phyloP scores from a whole-genome alignment of 2,113 vertebrate genomes.

The Coregonus clupeaformis region DNA sequence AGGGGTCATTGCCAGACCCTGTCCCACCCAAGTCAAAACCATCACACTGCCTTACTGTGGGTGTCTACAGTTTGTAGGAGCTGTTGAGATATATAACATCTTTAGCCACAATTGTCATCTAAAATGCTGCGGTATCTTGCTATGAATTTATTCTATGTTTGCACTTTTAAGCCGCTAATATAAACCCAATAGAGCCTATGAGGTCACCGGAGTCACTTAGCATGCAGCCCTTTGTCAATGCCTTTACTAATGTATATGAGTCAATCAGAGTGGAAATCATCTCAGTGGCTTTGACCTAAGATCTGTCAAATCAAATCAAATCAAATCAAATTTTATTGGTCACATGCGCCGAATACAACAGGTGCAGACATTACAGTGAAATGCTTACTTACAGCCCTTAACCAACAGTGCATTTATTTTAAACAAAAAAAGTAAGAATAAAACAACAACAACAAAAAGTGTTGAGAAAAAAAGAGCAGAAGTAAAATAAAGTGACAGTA shows the following conservation, averaged over 20 bases:
- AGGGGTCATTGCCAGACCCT: not conserved
- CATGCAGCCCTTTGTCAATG: not conserved
- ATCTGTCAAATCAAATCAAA: too few relatives aligned
- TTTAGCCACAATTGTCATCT: not conserved
- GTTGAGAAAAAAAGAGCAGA: too few relatives aligned
- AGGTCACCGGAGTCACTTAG: constrained; percentile 18
- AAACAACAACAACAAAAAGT: too few relatives aligned
- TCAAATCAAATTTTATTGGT: too few relatives aligned
- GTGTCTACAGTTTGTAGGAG: not conserved
- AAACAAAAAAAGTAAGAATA: too few relatives aligned
- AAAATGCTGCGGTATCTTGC: not conserved
- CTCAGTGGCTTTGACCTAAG: not conserved
- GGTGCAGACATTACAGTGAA: too few relatives aligned
- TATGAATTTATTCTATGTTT: not conserved
- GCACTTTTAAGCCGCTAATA: not conserved
- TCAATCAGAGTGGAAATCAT: not conserved
- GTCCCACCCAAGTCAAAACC: not conserved
- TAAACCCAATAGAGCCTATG: constrained; percentile 7
- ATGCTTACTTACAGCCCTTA: too few relatives aligned
- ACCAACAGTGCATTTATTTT: too few relatives aligned
- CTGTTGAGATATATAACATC: not conserved
- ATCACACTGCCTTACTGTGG: not conserved
- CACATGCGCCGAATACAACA: too few relatives aligned
- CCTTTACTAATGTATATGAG: not conserved
- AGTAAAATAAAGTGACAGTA: too few relatives aligned